Base-by-base conservation (phyloP, 2,113 vertebrate genomes). In the Leptocoma aspasia region DNA sequence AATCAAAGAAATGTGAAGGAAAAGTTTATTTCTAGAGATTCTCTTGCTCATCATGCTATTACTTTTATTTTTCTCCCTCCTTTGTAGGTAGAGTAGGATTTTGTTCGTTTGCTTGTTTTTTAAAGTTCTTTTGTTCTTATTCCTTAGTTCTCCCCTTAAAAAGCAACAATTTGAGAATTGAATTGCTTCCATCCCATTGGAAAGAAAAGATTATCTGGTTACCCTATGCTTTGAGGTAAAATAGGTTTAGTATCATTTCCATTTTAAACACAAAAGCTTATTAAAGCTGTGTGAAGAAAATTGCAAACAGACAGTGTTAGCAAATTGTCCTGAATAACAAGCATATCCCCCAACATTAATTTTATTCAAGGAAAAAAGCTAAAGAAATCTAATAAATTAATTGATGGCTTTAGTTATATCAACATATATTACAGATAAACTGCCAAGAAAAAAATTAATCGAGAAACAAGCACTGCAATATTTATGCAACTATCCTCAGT, bases 231-330 rank as follows among this genome's bases (percentile, higher is more conserved):
- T 76, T 13, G 28, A 66, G 60, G 30, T 39, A 37, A 84, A 86
- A 28, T 37, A n/a, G 1, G 0, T 70, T 70, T 63, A 39, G 10
- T 11, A 35, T 12, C 0, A 1, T 76, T 91, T 28, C 12, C 2
- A 11, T 73, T 64, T 76, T 33, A 89, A 83, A 64, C 44, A 13
- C 47, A 21, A 49, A 84, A 49, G 2, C 4, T 45, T 54, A 14
- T 26, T 70, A 41, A 41, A 68, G 6, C 27, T 68, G 5, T 45
- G 7, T 39, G 30, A 11, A 87, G 81, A 66, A 59, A 76, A 80
- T 30, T 42, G 6, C 33, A 42, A 56, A 44, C 39, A 39, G 21
- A 54, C 90, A 87, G 22, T 69, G 79, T 37, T 56, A 65, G 3
- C 12, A 84, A 84, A 85, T 66, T 11, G 18, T 65, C 19, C 33